Conservation (phyloP, 1,140 invertebrate species). For the Drosophila subpulchrella region DNA sequence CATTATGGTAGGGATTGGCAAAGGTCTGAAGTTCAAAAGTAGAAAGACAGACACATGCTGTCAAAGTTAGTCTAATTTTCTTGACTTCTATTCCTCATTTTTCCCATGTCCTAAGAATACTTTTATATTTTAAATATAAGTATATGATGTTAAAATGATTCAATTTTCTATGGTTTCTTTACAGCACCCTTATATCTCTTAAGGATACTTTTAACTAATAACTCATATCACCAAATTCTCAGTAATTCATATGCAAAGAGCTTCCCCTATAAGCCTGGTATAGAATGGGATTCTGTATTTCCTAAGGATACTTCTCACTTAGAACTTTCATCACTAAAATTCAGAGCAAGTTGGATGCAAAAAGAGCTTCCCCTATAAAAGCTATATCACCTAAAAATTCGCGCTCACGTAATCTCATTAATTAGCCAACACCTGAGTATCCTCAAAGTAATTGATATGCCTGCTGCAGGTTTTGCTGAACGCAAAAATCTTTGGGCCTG, state of each 20-base stretch:
- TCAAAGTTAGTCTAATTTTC: too few relatives aligned
- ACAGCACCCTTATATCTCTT: too few relatives aligned
- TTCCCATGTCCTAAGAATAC: background rate
- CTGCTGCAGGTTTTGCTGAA: conserved; percentile 2
- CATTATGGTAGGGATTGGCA: background rate
- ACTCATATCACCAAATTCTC: too few relatives aligned
- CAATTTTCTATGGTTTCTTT: too few relatives aligned
- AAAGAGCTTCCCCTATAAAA: conserved; percentile 2
- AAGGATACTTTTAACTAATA: too few relatives aligned
- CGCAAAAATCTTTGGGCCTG: background rate
- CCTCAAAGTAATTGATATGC: conserved; percentile 30
- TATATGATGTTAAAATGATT: too few relatives aligned
- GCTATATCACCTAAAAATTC: background rate
- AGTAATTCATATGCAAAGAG: too few relatives aligned
- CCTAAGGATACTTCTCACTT: too few relatives aligned
- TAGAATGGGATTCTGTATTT: too few relatives aligned
- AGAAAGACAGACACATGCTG: background rate
- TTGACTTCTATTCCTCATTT: background rate
- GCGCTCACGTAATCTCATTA: conserved; percentile 18
- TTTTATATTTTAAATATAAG: background rate
- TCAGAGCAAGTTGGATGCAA: background rate
- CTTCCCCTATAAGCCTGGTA: too few relatives aligned
- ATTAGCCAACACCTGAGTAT: conserved; percentile 27
- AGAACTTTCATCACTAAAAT: background rate
- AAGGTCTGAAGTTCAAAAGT: background rate